phyloP scores from a whole-genome alignment of 2,113 vertebrate genomes.

The Phycodurus eques region DNA sequence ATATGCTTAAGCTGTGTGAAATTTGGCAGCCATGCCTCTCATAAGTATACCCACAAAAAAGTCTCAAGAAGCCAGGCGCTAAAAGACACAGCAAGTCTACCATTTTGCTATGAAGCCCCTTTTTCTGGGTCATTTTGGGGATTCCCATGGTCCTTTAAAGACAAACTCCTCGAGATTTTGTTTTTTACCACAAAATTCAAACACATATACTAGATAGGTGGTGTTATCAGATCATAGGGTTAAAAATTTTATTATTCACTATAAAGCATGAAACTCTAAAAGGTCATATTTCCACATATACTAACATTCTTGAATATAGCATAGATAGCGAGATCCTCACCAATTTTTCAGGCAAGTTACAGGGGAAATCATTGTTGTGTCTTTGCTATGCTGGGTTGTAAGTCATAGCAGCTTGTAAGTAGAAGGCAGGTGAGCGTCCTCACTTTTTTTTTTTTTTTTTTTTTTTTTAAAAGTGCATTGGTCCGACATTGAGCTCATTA shows the following conservation, averaged over 20 bases:
- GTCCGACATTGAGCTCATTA: constrained; percentile 61
- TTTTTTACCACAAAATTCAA: too few relatives aligned
- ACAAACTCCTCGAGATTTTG: neutral
- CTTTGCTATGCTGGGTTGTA: neutral
- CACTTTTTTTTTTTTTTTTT: neutral
- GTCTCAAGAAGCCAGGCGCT: too few relatives aligned
- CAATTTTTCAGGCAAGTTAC: neutral
- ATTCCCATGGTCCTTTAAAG: neutral
- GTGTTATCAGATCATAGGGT: neutral
- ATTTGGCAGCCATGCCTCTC: too few relatives aligned
- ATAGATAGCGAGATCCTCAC: neutral
- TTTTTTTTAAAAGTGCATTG: constrained; percentile 22
- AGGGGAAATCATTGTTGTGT: neutral
- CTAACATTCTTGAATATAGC: neutral
- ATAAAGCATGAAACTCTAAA: neutral
- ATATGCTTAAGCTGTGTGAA: too few relatives aligned
- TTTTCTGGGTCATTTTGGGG: too few relatives aligned
- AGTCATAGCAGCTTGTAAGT: neutral
- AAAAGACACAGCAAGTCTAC: too few relatives aligned
- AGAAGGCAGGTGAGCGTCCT: neutral
- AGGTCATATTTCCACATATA: neutral
- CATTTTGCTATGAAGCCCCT: too few relatives aligned
- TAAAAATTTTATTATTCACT: neutral
- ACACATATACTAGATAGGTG: neutral
- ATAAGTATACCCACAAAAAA: too few relatives aligned